Percentiles rank a stretch among this genome's conserved stretches.
These are phyloP conservation scores for Callyntrura sp. DNA, from an alignment of 2,888 invertebrate genomes.

Conservation along the genomic window DNA sequence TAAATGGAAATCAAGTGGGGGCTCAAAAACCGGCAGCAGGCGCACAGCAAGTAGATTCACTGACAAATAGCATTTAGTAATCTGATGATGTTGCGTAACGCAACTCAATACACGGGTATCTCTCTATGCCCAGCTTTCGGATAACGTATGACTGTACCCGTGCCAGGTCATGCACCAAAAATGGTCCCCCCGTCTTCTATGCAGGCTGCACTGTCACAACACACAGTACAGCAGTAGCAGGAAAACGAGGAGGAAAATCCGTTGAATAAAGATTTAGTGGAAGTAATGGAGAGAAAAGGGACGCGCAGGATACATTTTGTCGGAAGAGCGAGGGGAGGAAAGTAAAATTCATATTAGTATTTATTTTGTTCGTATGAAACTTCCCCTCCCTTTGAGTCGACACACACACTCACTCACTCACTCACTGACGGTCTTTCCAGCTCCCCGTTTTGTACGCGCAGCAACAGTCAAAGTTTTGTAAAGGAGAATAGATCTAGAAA, in stretches of 20 bases:
- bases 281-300: conserved; percentile 12
- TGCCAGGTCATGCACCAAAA: conserved; percentile 8
- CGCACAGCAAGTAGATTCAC: too few relatives aligned
- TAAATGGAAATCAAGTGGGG: conserved; percentile 31
- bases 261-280: conserved; percentile 65
- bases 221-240: too few relatives aligned
- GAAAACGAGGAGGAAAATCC: conserved; percentile 11
- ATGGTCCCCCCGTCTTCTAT: neutral
- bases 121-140: too few relatives aligned
- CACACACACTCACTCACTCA: too few relatives aligned
- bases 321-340: conserved; percentile 54
- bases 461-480: conserved; percentile 50
- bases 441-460: too few relatives aligned
- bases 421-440: too few relatives aligned
- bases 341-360: conserved; percentile 51
- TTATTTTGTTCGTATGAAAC: conserved; percentile 9
- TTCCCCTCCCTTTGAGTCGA: neutral
- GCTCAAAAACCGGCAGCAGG: neutral
- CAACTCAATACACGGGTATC: conserved; percentile 34
- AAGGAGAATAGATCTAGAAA: too few relatives aligned
- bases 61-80: conserved; percentile 23
- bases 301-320: conserved; percentile 43
- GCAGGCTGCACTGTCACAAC: too few relatives aligned
- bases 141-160: neutral
- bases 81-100: conserved; percentile 39